Evolutionary conservation across 1,140 invertebrate genomes (phyloP), one percentile per base, ranked within the genome.

Genomic region (Rhizoglyphus robini): DNA sequence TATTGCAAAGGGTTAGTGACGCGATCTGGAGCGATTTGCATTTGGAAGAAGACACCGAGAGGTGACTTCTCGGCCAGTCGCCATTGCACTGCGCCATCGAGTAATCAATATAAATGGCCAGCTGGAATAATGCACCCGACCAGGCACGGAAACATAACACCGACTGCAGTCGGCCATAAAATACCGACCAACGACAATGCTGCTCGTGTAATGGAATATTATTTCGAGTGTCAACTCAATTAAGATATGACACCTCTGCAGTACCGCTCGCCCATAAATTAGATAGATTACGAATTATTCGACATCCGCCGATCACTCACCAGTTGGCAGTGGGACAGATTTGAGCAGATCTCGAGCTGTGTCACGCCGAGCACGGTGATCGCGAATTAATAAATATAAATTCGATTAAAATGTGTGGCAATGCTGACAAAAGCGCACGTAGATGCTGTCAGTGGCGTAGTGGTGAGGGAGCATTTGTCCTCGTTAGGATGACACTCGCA

Each of bases 61-160:
- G n/a, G n/a, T n/a, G n/a, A n/a, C n/a, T n/a, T n/a, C n/a, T n/a
- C n/a, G n/a, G n/a, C n/a, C n/a, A n/a, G n/a, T n/a, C n/a, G n/a
- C n/a, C n/a, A n/a, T n/a, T n/a, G n/a, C n/a, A n/a, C n/a, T n/a
- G n/a, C n/a, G n/a, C n/a, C n/a, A n/a, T n/a, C n/a, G n/a, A n/a
- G 51, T 54, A 54, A 54, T 54, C 51, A 54, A 54, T 54, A 54
- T 54, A 54, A 54, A 54, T 54, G 51, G 51, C 51, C 8, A 41
- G 51, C 8, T 23, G 51, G n/a, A 8, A 54, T 54, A 54, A 54
- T 54, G 51, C 51, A 54, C 15, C 15, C 51, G 51, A 27, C 8
- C 23, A 25, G 23, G 51, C 51, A 15, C 51, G 51, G 51, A 54
- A 54, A 54, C 51, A 54, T 54, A 54, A 41, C 36, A 41, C 8